These are phyloP conservation scores for Paramormyrops kingsleyae DNA, from an alignment of 2,113 vertebrate genomes.

Conservation along the genomic window DNA sequence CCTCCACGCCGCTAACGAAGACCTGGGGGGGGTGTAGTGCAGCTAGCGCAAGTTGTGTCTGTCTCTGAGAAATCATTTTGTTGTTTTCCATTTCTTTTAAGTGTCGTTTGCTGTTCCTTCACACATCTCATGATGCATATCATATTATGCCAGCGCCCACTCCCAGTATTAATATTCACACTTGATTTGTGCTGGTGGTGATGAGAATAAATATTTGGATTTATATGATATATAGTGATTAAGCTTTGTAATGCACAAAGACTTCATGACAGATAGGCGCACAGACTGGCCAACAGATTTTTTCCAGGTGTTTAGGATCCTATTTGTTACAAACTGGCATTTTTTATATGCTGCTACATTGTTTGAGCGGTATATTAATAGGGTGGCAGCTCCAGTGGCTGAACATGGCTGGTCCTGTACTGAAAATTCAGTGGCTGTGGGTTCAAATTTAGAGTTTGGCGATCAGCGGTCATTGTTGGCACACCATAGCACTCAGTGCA, in stretches of 20 bases:
- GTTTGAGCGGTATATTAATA: background rate
- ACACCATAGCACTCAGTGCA: no score
- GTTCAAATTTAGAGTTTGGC: background rate
- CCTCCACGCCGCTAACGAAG: background rate
- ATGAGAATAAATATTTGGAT: background rate
- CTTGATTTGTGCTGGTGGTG: background rate
- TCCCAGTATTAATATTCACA: slow-evolving; percentile 1
- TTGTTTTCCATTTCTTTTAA: background rate
- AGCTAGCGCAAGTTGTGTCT: background rate
- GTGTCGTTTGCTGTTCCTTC: background rate
- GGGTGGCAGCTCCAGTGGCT: background rate
- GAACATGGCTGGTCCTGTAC: background rate
- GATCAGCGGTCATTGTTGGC: no score
- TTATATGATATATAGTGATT: background rate
- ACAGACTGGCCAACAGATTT: background rate
- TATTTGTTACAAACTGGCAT: background rate
- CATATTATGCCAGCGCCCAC: background rate
- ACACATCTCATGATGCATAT: background rate
- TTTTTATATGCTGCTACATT: background rate
- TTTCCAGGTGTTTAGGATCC: background rate
- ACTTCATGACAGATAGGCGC: background rate
- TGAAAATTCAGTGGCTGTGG: background rate
- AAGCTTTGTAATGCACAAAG: background rate
- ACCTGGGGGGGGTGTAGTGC: background rate
- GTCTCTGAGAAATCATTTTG: background rate